Percentiles rank a stretch among this genome's conserved stretches.
These are phyloP conservation scores for Leptatherina wallacei DNA, from an alignment of 2,797 vertebrate species.

Conservation along the genomic window DNA sequence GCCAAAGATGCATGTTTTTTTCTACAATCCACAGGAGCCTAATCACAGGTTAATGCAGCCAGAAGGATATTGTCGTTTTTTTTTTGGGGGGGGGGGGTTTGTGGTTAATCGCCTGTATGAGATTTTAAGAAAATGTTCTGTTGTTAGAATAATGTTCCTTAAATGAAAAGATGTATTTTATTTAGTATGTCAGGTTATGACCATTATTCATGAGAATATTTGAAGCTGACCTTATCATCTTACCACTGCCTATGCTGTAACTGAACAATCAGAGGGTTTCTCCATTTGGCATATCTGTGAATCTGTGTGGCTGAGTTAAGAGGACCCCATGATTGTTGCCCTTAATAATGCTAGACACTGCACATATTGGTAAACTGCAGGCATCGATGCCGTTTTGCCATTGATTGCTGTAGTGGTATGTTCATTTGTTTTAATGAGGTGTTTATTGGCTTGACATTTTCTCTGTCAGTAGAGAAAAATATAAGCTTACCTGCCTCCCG, in stretches of 20 bases:
- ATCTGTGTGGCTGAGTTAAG: constrained; percentile 1
- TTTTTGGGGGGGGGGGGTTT: no score
- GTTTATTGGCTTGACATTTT: constrained; percentile 56
- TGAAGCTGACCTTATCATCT: background rate
- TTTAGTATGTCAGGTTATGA: background rate
- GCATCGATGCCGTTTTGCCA: background rate
- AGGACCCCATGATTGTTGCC: constrained; percentile 2
- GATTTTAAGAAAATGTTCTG: background rate
- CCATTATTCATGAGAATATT: background rate
- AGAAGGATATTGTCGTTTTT: background rate
- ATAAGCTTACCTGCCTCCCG: constrained; percentile 22
- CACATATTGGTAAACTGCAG: constrained; percentile 10
- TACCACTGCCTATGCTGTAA: background rate
- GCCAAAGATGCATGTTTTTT: background rate
- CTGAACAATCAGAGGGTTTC: background rate
- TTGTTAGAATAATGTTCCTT: background rate
- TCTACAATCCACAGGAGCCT: background rate
- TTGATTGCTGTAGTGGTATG: constrained; percentile 17
- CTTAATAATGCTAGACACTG: background rate
- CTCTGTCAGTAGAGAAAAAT: constrained; percentile 12
- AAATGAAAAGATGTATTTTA: background rate
- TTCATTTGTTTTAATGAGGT: constrained; percentile 41
- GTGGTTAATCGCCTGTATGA: background rate
- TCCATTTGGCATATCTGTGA: background rate
- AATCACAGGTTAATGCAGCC: background rate